Conservation (phyloP, 2,888 invertebrate species). For the Stramonita haemastoma region DNA sequence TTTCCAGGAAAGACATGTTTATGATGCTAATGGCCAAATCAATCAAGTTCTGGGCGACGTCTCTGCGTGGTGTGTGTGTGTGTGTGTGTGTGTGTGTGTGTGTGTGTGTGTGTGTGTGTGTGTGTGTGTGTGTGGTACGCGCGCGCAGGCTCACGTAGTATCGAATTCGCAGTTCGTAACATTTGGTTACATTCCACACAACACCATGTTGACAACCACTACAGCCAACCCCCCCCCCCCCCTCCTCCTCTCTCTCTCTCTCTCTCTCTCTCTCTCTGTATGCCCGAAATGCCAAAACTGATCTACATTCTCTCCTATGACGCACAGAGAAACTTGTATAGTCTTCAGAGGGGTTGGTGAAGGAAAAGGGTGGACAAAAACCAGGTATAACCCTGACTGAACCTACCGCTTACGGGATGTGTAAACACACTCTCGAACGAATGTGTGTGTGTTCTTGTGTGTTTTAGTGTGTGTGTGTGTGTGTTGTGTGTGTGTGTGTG, state of each 20-base stretch:
- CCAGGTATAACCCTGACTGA: neutral
- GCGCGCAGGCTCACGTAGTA: neutral
- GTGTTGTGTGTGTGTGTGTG: neutral
- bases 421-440: neutral
- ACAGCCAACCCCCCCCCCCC: too few species aligned
- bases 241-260: too few species aligned
- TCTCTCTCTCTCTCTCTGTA: too few species aligned
- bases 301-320: too few species aligned
- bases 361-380: too few species aligned
- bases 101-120: slow-evolving; percentile 36
- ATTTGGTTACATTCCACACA: too few species aligned
- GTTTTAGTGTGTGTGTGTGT: neutral
- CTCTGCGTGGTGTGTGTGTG: slow-evolving; percentile 19
- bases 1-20: neutral
- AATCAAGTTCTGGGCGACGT: neutral
- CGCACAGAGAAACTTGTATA: too few species aligned
- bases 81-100: slow-evolving; percentile 31
- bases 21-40: neutral
- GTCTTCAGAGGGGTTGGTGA: too few species aligned
- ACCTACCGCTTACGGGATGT: neutral
- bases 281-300: too few species aligned
- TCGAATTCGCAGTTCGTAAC: neutral
- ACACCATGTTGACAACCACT: too few species aligned
- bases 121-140: slow-evolving; percentile 37
- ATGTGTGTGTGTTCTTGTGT: slow-evolving; percentile 6